Evolutionary conservation across 2,113 vertebrate genomes (phyloP), one percentile per base, ranked within the genome.

Genomic region (Crotalus viridis): DNA sequence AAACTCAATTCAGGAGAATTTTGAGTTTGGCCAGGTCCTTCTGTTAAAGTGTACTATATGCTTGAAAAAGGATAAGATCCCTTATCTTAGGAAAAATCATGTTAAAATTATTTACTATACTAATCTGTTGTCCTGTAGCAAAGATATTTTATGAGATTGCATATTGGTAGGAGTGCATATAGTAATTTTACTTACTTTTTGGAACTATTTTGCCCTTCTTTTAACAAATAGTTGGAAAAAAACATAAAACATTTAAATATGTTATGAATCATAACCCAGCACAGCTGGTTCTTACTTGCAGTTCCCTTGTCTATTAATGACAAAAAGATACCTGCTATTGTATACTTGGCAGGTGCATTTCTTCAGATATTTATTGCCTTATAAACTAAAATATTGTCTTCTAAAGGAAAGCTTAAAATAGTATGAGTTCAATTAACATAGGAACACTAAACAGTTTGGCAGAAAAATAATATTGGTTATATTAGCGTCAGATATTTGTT

Each of bases 291-390:
- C 86, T 95, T 86, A 86, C 88, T 95, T 93, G 93, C 93, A 57
- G 69, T 61, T 93, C 69, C 94, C 90, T 57, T 88, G 89, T 52
- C 93, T 94, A 89, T 22, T 69, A 48, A 95, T 94, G 85, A 43
- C 24, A 61, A 59, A 88, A 13, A 87, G 92, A 87, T 93, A 90
- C 87, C 54, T 91, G 55, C 91, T 92, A 55, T 55, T 64, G 94
- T 94, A 81, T 89, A 93, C 24, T 55, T n/a, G n/a, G 88, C 51
- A 95, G 87, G 87, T 33, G 87, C 95, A 92, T 28, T 95, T 95
- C 92, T 88, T 69, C 48, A 55, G 95, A 94, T 94, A 91, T 64
- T 91, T 93, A 93, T 97, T 96, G 96, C 96, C 96, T 97, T 97
- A 97, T 96, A 90, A 85, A 64, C 13, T 52, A 26, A 86, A 93